These are phyloP conservation scores for Plutella xylostella DNA, from an alignment of 2,888 invertebrate species.

Conservation along the genomic window DNA sequence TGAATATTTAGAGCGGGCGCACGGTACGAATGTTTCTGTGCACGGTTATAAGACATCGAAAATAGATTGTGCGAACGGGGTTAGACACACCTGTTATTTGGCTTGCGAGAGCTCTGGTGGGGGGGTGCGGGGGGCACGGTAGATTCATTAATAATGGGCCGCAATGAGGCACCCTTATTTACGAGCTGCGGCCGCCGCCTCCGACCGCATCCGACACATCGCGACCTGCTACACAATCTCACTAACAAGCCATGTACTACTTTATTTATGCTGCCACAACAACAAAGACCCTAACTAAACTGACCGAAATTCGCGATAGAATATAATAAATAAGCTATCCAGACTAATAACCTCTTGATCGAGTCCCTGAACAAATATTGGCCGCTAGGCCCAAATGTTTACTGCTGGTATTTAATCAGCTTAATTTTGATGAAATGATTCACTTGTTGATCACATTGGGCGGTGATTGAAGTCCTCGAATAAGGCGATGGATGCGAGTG, in stretches of 20 bases:
- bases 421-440: conserved; percentile 37
- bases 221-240: conserved; percentile 15
- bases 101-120: conserved; percentile 49
- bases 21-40: conserved; percentile 58
- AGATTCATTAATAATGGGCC: conserved; percentile 67
- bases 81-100: conserved; percentile 69
- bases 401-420: conserved; percentile 34
- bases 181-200: conserved; percentile 54
- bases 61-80: conserved; percentile 70
- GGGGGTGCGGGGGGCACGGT: conserved; percentile 39
- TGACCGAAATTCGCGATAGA: not conserved
- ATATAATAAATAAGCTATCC: not conserved
- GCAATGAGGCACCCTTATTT: conserved; percentile 67
- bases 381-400: conserved; percentile 23
- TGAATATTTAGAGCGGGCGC: conserved; percentile 65
- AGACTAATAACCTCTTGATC: not conserved
- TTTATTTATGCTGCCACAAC: conserved; percentile 8
- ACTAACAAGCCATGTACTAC: not conserved
- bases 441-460: conserved; percentile 31
- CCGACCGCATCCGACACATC: conserved; percentile 39
- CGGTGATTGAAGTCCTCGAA: conserved; percentile 19
- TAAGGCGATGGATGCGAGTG: conserved; percentile 32
- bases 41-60: conserved; percentile 67
- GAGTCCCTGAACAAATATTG: conserved; percentile 8
- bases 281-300: not conserved